Conservation (phyloP, 2,888 invertebrate species). For the Rhagium mordax region DNA sequence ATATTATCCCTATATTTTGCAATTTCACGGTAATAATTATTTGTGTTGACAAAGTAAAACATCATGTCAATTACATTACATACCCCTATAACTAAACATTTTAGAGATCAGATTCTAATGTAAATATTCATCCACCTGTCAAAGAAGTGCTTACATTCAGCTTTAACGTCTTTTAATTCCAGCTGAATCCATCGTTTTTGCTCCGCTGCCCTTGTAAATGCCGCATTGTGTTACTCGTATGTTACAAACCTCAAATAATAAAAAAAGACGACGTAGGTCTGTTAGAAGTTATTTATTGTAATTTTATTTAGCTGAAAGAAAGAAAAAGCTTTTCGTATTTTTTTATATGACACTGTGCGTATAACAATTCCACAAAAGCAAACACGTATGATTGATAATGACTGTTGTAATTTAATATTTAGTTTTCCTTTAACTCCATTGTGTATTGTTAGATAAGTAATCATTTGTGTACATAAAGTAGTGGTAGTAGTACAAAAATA, state of each 20-base stretch:
- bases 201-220: neutral
- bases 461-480: too few species aligned
- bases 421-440: too few species aligned
- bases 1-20: too few species aligned
- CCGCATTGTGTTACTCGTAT: neutral
- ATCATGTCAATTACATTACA: too few species aligned
- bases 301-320: neutral
- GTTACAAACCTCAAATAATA: constrained; percentile 8
- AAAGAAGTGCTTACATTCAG: neutral
- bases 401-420: too few species aligned
- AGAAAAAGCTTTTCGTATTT: neutral
- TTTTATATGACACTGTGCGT: neutral
- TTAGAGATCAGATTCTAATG: neutral
- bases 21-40: too few species aligned
- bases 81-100: neutral
- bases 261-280: neutral
- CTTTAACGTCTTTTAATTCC: constrained; percentile 10
- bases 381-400: too few species aligned
- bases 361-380: too few species aligned
- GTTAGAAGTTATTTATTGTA: constrained; percentile 1
- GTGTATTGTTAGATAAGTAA: too few species aligned
- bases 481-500: too few species aligned
- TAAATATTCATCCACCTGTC: neutral
- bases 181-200: neutral
- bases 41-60: too few species aligned